Conservation (phyloP, 2,113 vertebrate genomes). For the Osmerus eperlanus region DNA sequence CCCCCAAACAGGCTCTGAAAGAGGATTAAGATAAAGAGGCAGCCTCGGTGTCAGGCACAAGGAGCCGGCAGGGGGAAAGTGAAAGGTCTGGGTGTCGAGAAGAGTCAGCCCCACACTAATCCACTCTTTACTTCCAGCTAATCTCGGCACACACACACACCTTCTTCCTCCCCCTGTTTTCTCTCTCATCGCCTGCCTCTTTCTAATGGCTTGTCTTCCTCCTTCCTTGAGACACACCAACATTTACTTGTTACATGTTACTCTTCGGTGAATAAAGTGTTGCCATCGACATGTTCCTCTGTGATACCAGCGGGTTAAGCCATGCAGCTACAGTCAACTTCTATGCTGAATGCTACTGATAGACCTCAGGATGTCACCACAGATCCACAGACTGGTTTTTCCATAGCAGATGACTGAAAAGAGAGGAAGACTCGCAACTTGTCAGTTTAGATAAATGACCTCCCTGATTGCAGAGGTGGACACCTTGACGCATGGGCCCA, state of each 20-base stretch:
- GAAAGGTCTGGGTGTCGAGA: conserved; percentile 61
- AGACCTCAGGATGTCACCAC: too few relatives aligned
- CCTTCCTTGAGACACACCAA: conserved; percentile 28
- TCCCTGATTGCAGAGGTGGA: conserved; percentile 68
- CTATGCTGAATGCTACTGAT: too few relatives aligned
- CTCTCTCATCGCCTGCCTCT: conserved; percentile 47
- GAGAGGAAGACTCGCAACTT: conserved; percentile 65
- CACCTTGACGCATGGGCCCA: conserved; percentile 67
- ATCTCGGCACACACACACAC: conserved; percentile 58
- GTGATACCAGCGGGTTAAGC: conserved; percentile 8
- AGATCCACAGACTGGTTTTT: conserved; percentile 40
- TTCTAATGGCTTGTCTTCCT: conserved; percentile 44
- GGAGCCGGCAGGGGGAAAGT: conserved; percentile 40
- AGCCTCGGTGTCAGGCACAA: conserved; percentile 66
- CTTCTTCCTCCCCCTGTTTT: conserved; percentile 56
- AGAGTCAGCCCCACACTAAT: conserved; percentile 65
- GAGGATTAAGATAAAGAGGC: conserved; percentile 70
- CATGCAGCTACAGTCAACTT: background rate
- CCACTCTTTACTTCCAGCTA: conserved; percentile 67
- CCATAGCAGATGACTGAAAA: conserved; percentile 66
- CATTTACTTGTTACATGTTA: too few relatives aligned
- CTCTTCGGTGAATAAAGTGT: too few relatives aligned
- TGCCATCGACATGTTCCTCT: too few relatives aligned
- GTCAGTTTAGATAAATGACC: conserved; percentile 71
- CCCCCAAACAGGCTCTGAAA: conserved; percentile 49